Evolutionary conservation across 2,888 invertebrate species (phyloP).

Genomic region (Xylota segnis): DNA sequence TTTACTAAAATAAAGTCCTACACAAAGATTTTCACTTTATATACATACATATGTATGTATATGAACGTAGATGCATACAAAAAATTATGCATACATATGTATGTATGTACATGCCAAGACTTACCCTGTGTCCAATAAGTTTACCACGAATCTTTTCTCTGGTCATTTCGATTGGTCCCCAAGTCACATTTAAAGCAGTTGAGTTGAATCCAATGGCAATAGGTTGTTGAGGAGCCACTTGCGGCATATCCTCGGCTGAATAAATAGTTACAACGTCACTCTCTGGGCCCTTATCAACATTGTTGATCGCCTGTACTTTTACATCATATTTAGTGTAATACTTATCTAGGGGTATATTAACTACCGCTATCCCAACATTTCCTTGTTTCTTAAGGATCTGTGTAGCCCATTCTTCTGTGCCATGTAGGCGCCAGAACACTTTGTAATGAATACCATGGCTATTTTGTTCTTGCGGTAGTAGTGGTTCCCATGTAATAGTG

Average conservation of each 20-base stretch:
- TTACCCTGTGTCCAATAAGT: slow-evolving; percentile 94
- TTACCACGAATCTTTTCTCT: slow-evolving; percentile 94
- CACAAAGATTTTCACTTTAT: too few relatives aligned
- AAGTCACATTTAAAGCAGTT: slow-evolving; percentile 95
- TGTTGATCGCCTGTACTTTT: slow-evolving; percentile 93
- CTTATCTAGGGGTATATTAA: slow-evolving; percentile 89
- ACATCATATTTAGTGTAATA: slow-evolving; percentile 94
- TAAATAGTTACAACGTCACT: slow-evolving; percentile 91
- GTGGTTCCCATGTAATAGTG: slow-evolving; percentile 94
- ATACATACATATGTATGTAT: too few relatives aligned
- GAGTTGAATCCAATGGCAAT: slow-evolving; percentile 93
- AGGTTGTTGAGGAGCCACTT: slow-evolving; percentile 94
- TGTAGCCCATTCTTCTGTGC: slow-evolving; percentile 91
- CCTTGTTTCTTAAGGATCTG: slow-evolving; percentile 88
- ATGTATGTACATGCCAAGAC: slow-evolving; percentile 68
- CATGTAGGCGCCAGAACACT: slow-evolving; percentile 92
- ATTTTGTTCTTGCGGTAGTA: slow-evolving; percentile 92
- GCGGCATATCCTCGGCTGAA: slow-evolving; percentile 97
- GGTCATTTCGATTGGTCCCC: slow-evolving; percentile 94
- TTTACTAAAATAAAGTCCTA: too few relatives aligned
- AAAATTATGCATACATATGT: too few relatives aligned
- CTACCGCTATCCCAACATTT: slow-evolving; percentile 92
- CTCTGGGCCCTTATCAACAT: slow-evolving; percentile 92
- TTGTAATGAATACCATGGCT: slow-evolving; percentile 95
- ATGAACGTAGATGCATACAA: too few relatives aligned